Evolutionary conservation across 2,113 vertebrate genomes (phyloP), one percentile per base, ranked within the genome.

Genomic region (Thalassoma bifasciatum): DNA sequence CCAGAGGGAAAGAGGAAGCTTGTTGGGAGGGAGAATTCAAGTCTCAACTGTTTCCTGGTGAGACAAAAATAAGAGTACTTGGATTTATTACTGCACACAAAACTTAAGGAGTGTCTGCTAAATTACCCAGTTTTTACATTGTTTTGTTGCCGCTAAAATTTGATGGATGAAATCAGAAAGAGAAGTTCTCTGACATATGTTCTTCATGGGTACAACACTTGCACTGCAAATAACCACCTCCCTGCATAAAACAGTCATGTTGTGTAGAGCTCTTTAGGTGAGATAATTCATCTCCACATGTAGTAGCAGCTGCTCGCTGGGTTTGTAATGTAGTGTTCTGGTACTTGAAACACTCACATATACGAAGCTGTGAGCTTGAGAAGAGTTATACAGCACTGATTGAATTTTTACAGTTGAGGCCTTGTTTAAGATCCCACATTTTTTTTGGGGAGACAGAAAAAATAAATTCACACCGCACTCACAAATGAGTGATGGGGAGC

Each of bases 301-400:
- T 23, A 73, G 12, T 57, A 49, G 26, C 53, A 54, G 54, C 59
- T 36, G 44, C 34, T 62, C 26, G 66, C 30, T 34, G 46, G 56
- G 42, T 10, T 38, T 38, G 37, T 38, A 38, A 44, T 10, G 16
- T 13, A 59, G 60, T 44, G 42, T 19, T 16, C 53, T 50, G 19
- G n/a, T 34, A 61, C 12, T 10, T 30, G 38, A 50, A 69, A 56
- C 42, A 37, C 21, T 26, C 46, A 26, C 40, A 71, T n/a, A 37
- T 8, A 14, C 36, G 47, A 65, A 51, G 9, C 30, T 14, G n/a
- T 6, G 8, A 65, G 21, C 23, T 56, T 19, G 40, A 21, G 6
- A 14, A 42, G 36, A 61, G 26, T 40, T n/a, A 46, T n/a, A 19
- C 2, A 26, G 9, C 4, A 54, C 16, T 23, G 10, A 38, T 9